Conservation (phyloP, 2,113 vertebrate genomes). For the Cnemophilus loriae region DNA sequence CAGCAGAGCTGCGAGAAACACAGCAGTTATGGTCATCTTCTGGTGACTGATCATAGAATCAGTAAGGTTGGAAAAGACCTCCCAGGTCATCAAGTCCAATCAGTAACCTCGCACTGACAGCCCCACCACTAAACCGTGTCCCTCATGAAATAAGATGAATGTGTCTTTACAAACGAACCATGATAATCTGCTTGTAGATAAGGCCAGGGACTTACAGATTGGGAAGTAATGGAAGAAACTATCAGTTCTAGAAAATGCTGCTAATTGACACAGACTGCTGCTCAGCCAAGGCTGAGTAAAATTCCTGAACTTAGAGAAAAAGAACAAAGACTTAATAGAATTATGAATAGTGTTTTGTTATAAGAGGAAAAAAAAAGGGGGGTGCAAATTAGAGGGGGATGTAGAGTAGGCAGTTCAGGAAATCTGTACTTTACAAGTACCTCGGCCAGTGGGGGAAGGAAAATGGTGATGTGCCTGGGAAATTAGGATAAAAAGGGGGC, state of each 20-base stretch:
- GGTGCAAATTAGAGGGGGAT: background rate
- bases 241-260: background rate
- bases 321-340: background rate
- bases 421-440: background rate
- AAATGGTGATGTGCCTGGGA: background rate
- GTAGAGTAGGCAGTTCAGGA: background rate
- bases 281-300: background rate
- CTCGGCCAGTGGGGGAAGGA: background rate
- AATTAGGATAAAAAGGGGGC: background rate
- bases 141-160: background rate
- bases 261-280: background rate
- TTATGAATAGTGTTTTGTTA: background rate
- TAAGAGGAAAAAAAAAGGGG: rapidly evolving
- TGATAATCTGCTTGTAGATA: background rate
- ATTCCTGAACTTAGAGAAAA: background rate
- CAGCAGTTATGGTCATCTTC: background rate
- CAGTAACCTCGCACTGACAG: rapidly evolving
- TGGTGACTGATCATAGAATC: background rate
- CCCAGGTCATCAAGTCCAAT: background rate
- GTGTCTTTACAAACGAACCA: background rate
- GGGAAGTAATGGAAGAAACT: background rate
- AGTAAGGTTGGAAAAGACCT: background rate
- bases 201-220: background rate
- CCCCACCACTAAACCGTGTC: background rate
- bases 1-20: background rate